Evolutionary conservation across 2,797 vertebrate species (phyloP).

Genomic region (Malacoctenus gilli): DNA sequence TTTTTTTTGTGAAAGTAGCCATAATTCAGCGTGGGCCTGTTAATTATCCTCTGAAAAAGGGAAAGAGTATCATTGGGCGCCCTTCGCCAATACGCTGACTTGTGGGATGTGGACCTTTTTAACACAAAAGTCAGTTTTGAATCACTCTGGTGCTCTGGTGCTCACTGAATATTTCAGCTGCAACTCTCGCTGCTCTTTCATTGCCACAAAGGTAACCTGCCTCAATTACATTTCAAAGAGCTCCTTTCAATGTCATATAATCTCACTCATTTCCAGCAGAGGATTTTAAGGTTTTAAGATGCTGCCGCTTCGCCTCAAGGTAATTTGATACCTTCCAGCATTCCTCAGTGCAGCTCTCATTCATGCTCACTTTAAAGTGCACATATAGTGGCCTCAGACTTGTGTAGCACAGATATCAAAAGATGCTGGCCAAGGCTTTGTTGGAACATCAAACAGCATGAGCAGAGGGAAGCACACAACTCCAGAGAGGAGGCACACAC

Average conservation of each 20-base stretch:
- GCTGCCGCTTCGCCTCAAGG: slow-evolving; percentile 22
- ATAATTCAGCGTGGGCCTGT: slow-evolving; percentile 40
- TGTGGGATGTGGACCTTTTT: slow-evolving; percentile 35
- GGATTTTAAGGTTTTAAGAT: slow-evolving; percentile 36
- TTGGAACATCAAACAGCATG: slow-evolving; percentile 62
- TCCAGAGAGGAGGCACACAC: slow-evolving; percentile 38
- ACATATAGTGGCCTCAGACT: slow-evolving; percentile 26
- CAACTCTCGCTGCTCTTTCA: slow-evolving; percentile 23
- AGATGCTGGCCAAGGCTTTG: slow-evolving; percentile 44
- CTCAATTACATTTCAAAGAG: slow-evolving; percentile 44
- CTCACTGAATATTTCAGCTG: slow-evolving; percentile 21
- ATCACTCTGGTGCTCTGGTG: slow-evolving; percentile 5
- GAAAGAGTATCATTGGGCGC: slow-evolving; percentile 16
- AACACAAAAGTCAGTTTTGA: slow-evolving; percentile 19
- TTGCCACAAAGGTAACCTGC: slow-evolving; percentile 34
- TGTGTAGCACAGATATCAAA: slow-evolving; percentile 67
- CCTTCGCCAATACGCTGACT: slow-evolving; percentile 13
- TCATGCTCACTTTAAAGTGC: slow-evolving; percentile 37
- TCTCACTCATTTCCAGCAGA: slow-evolving; percentile 32
- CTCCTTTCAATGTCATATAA: slow-evolving; percentile 22
- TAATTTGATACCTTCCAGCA: slow-evolving; percentile 27
- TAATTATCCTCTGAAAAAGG: slow-evolving; percentile 47
- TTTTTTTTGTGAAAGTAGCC: slow-evolving; percentile 47
- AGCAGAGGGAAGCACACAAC: slow-evolving; percentile 33
- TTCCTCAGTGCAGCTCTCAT: neutral